A percentile compares a stretch with the other conserved stretches of the same genome.
Evolutionary conservation across 2,797 vertebrate genomes (phyloP).

Genomic region (Sphenodon punctatus): DNA sequence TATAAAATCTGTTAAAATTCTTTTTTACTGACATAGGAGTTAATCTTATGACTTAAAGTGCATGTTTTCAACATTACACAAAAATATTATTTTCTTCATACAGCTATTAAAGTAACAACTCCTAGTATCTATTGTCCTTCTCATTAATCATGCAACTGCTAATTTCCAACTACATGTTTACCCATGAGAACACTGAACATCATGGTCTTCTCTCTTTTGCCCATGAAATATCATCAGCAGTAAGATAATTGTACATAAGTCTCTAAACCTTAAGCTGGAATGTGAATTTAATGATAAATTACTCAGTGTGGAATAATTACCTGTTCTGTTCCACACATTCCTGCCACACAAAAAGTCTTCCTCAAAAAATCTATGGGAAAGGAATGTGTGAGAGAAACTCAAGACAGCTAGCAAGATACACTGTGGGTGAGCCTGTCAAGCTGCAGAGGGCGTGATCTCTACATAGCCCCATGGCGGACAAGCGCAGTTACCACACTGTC

Average conservation of each 20-base stretch:
- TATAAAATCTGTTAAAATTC: too few species aligned
- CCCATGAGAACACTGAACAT: neutral
- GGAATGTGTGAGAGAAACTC: neutral
- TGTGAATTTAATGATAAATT: neutral
- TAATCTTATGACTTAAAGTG: too few species aligned
- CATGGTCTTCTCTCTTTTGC: neutral
- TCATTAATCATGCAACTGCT: neutral
- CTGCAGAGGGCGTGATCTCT: too few species aligned
- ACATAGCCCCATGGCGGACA: too few species aligned
- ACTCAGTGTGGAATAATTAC: neutral
- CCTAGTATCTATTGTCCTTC: neutral
- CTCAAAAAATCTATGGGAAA: neutral
- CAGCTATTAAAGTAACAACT: neutral
- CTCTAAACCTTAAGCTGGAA: neutral
- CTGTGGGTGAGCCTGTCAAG: too few species aligned
- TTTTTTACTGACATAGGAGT: too few species aligned
- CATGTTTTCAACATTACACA: too few species aligned
- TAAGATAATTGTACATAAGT: neutral
- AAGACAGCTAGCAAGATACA: too few species aligned
- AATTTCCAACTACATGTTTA: neutral
- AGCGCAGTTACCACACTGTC: too few species aligned
- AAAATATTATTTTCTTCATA: neutral
- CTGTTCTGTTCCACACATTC: neutral
- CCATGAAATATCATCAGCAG: neutral
- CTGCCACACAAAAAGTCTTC: neutral